These are phyloP conservation scores for Chelon labrosus DNA, from an alignment of 2,797 vertebrate genomes.

Conservation along the genomic window DNA sequence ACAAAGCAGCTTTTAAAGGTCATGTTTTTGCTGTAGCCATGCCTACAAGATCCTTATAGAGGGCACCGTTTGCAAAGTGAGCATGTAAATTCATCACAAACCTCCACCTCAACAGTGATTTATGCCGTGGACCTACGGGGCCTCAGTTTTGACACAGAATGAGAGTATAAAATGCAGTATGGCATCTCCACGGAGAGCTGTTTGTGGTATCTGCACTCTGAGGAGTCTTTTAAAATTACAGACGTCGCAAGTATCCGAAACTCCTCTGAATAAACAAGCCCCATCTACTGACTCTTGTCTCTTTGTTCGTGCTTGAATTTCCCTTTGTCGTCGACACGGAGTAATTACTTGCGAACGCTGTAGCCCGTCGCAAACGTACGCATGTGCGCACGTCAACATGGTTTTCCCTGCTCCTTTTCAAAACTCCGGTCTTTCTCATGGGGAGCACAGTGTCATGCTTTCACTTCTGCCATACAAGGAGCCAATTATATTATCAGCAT, in stretches of 20 bases:
- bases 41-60: constrained; percentile 64
- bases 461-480: constrained; percentile 69
- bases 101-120: constrained; percentile 67
- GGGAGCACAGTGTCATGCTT: constrained; percentile 63
- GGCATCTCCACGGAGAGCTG: constrained; percentile 29
- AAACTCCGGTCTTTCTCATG: constrained; percentile 54
- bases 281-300: constrained; percentile 9
- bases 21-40: constrained; percentile 74
- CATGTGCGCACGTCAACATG: constrained; percentile 42
- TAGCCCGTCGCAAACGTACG: constrained; percentile 43
- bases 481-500: constrained; percentile 84
- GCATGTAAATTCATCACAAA: constrained; percentile 79
- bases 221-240: constrained; percentile 10
- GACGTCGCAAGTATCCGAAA: constrained; percentile 20
- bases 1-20: constrained; percentile 87
- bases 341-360: constrained; percentile 39
- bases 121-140: constrained; percentile 56
- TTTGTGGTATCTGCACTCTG: constrained; percentile 9
- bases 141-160: constrained; percentile 29
- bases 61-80: constrained; percentile 63
- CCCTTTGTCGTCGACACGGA: constrained; percentile 24
- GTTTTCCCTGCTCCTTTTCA: constrained; percentile 26
- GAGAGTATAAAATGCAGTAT: constrained; percentile 32
- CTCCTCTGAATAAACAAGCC: constrained; percentile 12
- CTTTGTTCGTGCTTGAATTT: constrained; percentile 16